Percentiles rank a stretch among this genome's conserved stretches.
phyloP scores from a whole-genome alignment of 2,113 vertebrate species.

The Ceratotherium simum region DNA sequence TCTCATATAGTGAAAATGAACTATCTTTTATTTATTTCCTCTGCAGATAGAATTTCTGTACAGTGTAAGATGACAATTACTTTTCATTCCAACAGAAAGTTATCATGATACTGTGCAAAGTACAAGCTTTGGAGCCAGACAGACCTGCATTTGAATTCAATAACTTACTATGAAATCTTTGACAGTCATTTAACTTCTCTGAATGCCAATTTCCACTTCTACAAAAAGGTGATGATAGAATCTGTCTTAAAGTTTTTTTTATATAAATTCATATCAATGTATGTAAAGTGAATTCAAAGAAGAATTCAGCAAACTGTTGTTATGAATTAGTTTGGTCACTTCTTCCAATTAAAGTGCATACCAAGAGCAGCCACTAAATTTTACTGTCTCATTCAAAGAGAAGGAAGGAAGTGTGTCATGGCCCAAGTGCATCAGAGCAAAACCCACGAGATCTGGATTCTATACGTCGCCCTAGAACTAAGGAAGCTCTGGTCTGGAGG shows the following conservation, averaged over 20 bases:
- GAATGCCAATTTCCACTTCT: slow-evolving; percentile 20
- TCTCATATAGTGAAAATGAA: neutral
- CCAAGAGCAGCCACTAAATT: neutral
- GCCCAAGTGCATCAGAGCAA: neutral
- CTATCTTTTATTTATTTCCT: neutral
- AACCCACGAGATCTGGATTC: neutral
- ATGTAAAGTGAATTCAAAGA: neutral
- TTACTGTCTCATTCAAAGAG: neutral
- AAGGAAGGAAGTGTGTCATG: neutral
- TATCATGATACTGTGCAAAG: neutral
- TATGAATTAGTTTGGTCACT: neutral
- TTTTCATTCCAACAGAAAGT: neutral
- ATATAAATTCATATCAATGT: neutral
- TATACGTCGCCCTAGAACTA: neutral
- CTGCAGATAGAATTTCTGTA: neutral
- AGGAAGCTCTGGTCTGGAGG: neutral
- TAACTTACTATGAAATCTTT: neutral
- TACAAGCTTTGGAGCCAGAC: neutral
- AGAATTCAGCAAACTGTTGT: neutral
- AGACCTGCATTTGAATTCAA: neutral
- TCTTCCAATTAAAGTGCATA: neutral
- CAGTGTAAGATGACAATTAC: neutral
- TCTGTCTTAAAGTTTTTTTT: neutral
- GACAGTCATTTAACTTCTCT: neutral
- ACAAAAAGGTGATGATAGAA: neutral